Evolutionary conservation across 2,888 invertebrate genomes (phyloP).

Genomic region (Pterostichus madidus): DNA sequence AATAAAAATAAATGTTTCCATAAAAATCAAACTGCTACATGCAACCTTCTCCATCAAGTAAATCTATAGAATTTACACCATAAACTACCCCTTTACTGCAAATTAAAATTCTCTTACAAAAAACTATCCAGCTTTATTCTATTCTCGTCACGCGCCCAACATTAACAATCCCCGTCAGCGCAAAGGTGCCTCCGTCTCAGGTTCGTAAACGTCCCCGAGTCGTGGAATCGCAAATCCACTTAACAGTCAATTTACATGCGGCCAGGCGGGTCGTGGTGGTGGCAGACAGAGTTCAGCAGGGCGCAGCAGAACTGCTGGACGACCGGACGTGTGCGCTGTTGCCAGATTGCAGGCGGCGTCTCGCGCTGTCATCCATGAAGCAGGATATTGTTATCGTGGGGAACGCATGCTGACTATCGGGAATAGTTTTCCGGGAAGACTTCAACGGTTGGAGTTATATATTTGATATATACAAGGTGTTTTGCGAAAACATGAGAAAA

Average conservation of each 20-base stretch:
- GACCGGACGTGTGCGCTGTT: conserved; percentile 31
- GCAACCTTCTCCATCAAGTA: not conserved
- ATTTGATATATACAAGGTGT: not conserved
- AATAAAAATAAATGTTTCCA: conserved; percentile 4
- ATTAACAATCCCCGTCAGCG: conserved; percentile 51
- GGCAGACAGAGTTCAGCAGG: conserved; percentile 5
- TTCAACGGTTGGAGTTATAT: not conserved
- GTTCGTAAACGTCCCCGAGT: conserved; percentile 7
- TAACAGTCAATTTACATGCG: conserved; percentile 63
- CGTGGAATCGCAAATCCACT: conserved; percentile 57
- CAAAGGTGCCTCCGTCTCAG: conserved; percentile 21
- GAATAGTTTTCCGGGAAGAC: not conserved
- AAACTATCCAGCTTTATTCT: conserved; percentile 2
- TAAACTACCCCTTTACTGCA: conserved; percentile 37
- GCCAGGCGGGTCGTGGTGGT: not conserved
- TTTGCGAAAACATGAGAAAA: too few relatives aligned
- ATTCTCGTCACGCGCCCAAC: conserved; percentile 32
- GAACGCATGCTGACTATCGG: not conserved
- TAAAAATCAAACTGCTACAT: not conserved
- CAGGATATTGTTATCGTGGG: conserved; percentile 53
- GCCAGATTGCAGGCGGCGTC: conserved; percentile 45
- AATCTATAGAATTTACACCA: conserved; percentile 9
- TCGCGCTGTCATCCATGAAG: conserved; percentile 56
- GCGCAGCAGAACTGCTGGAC: too few relatives aligned
- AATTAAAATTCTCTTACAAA: conserved; percentile 12